These are phyloP conservation scores for Andrena fulva DNA, from an alignment of 2,888 invertebrate species.

Conservation along the genomic window DNA sequence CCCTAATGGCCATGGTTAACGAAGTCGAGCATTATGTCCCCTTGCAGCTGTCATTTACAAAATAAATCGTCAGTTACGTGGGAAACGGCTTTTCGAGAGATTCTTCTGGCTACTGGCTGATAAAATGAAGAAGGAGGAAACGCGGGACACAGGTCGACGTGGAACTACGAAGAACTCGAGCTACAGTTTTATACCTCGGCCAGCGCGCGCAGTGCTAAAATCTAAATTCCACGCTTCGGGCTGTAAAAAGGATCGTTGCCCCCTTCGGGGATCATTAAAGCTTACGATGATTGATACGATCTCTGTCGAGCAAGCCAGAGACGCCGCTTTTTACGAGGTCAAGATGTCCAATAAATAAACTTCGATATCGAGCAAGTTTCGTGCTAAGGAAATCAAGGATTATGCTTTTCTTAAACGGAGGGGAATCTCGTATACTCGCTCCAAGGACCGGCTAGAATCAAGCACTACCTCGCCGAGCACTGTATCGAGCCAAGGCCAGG, in stretches of 20 bases:
- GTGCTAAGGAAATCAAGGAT: conserved; percentile 7
- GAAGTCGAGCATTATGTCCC: not conserved
- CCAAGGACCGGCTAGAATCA: not conserved
- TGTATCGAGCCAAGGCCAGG: too few relatives aligned
- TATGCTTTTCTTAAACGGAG: not conserved
- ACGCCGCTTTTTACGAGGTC: conserved; percentile 34
- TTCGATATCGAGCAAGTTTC: conserved; percentile 9
- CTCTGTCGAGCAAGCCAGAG: not conserved
- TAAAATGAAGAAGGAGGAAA: not conserved
- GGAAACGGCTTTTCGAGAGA: not conserved
- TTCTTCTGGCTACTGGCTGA: not conserved
- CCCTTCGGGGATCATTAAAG: conserved; percentile 9
- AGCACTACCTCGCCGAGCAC: too few relatives aligned
- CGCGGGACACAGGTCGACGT: not conserved
- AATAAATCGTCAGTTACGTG: not conserved
- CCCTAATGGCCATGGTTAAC: conserved; percentile 20
- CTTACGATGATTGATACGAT: conserved; percentile 19
- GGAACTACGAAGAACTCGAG: not conserved
- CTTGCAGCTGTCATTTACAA: not conserved
- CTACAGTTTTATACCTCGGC: conserved; percentile 1
- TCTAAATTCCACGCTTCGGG: not conserved
- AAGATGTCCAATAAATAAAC: conserved; percentile 32
- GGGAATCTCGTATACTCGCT: not conserved
- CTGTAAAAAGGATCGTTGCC: conserved; percentile 3
- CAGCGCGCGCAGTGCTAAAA: not conserved